Conservation (phyloP, 2,888 invertebrate species). For the Sinotaia quadrata region DNA sequence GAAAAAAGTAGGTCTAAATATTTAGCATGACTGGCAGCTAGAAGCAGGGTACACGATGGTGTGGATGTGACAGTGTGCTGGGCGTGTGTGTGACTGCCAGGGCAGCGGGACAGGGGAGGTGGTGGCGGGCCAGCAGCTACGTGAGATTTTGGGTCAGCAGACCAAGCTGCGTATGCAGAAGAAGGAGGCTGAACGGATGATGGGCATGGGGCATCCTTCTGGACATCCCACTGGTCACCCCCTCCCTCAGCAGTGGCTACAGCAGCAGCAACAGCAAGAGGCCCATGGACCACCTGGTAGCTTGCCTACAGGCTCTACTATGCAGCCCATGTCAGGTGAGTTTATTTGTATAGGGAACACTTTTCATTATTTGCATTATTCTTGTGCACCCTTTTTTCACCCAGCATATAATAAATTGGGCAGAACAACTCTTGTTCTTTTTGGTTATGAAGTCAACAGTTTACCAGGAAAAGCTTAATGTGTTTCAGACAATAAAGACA, state of each 20-base stretch:
- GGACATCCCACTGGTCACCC: slow-evolving; percentile 34
- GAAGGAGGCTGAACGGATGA: slow-evolving; percentile 57
- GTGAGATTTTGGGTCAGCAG: slow-evolving; percentile 80
- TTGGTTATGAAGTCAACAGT: no score
- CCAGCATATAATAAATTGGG: no score
- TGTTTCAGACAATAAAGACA: no score
- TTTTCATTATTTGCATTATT: neutral
- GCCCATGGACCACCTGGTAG: slow-evolving; percentile 39
- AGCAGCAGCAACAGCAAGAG: slow-evolving; percentile 35
- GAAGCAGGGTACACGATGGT: neutral
- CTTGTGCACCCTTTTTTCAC: neutral
- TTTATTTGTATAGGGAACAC: neutral
- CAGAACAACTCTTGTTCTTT: no score
- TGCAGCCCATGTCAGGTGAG: slow-evolving; percentile 24
- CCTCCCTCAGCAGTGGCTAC: slow-evolving; percentile 31
- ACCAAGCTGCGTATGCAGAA: slow-evolving; percentile 76
- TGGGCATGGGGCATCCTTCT: slow-evolving; percentile 28
- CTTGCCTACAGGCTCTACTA: slow-evolving; percentile 39
- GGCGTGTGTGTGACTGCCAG: slow-evolving; percentile 5
- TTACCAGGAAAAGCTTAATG: no score
- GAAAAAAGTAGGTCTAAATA: no score
- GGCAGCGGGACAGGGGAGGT: slow-evolving; percentile 23
- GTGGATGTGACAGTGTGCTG: slow-evolving; percentile 8
- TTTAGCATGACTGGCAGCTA: neutral
- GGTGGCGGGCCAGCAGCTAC: slow-evolving; percentile 78